phyloP scores from a whole-genome alignment of 2,888 invertebrate genomes.

The Smittia sp. region DNA sequence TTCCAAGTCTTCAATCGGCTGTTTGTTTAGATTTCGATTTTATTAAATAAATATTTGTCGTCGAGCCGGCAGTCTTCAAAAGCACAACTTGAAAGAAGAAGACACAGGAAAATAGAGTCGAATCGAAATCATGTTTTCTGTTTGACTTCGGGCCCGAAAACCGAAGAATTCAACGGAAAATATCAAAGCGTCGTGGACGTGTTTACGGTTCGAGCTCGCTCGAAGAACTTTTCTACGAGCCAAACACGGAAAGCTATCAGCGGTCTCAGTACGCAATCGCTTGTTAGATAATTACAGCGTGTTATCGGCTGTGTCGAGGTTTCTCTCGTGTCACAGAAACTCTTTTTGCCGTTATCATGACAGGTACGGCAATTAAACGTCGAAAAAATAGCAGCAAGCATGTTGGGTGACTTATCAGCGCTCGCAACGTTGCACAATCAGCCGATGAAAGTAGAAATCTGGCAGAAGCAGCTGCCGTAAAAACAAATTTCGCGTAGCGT shows the following conservation, averaged over 20 bases:
- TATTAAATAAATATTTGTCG: constrained; percentile 33
- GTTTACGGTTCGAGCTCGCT: not conserved
- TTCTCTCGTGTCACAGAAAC: no score
- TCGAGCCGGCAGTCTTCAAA: constrained; percentile 28
- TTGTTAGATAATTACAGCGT: no score
- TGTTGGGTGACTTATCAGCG: no score
- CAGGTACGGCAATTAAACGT: not conserved
- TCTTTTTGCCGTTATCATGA: not conserved
- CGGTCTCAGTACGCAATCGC: no score
- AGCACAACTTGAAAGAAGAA: not conserved
- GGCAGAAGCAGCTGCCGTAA: no score
- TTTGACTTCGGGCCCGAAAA: not conserved
- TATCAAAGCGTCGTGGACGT: not conserved
- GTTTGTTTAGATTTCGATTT: constrained; percentile 35
- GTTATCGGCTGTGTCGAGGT: no score
- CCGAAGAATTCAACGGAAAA: not conserved
- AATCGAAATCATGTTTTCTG: constrained; percentile 17
- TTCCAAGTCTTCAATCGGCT: constrained; percentile 8
- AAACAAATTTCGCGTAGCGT: no score
- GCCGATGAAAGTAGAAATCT: no score
- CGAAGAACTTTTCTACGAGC: not conserved
- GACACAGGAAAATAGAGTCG: constrained; percentile 17
- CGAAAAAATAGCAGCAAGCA: no score
- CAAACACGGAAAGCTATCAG: no score
- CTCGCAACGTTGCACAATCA: no score